A percentile compares a stretch with the other conserved stretches of the same genome.
These are phyloP conservation scores for Sebastes glaucus DNA, from an alignment of 2,797 vertebrate species.

Conservation along the genomic window DNA sequence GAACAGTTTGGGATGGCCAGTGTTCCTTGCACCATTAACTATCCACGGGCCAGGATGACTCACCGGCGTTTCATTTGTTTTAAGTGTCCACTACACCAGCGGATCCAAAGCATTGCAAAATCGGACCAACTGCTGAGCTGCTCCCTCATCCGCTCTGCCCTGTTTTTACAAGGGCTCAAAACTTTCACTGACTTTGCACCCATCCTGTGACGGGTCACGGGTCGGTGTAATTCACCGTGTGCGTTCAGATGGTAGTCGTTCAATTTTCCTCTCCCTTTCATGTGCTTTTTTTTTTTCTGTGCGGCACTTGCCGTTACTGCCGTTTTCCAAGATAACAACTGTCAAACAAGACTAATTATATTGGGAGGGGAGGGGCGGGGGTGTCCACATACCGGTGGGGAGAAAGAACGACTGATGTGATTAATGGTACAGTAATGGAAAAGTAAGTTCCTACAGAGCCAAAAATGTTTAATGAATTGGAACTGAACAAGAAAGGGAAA, in stretches of 20 bases:
- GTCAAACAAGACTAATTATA: conserved; percentile 77
- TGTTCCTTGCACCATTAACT: conserved; percentile 43
- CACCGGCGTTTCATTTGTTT: conserved; percentile 57
- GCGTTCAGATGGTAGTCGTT: conserved; percentile 62
- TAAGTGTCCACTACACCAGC: conserved; percentile 31
- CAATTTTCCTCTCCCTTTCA: conserved; percentile 58
- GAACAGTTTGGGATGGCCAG: conserved; percentile 35
- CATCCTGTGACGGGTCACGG: conserved; percentile 46
- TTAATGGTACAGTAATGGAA: conserved; percentile 71
- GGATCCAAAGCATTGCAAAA: conserved; percentile 23
- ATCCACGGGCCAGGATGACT: conserved; percentile 45
- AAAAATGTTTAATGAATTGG: conserved; percentile 65
- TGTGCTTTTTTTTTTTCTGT: conserved; percentile 22
- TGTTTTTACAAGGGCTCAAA: conserved; percentile 51
- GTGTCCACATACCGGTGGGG: conserved; percentile 37
- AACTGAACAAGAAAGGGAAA: conserved; percentile 58
- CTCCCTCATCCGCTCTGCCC: conserved; percentile 31
- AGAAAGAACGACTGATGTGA: conserved; percentile 55
- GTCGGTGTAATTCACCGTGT: conserved; percentile 38
- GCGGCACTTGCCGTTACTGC: conserved; percentile 66
- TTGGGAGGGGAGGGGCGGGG: conserved; percentile 37
- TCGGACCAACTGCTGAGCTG: conserved; percentile 33
- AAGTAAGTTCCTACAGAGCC: conserved; percentile 49
- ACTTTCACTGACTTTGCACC: conserved; percentile 25
- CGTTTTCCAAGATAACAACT: conserved; percentile 80